phyloP scores from a whole-genome alignment of 1,140 invertebrate species.

The Rhagoletis pomonella region DNA sequence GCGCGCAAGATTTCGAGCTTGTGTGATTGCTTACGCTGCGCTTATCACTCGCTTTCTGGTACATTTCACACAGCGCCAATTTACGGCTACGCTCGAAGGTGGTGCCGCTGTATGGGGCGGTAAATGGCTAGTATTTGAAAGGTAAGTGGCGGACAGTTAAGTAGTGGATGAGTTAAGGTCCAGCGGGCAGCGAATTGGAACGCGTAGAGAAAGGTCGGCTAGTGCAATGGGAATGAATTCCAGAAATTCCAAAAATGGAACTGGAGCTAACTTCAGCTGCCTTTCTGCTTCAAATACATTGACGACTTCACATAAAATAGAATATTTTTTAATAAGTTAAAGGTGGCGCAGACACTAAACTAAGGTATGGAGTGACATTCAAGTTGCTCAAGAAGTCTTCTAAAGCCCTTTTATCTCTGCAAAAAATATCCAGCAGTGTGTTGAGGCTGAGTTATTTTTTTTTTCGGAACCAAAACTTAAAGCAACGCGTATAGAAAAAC shows the following conservation, averaged over 20 bases:
- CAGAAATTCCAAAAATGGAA: not conserved
- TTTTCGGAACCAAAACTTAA: too few relatives aligned
- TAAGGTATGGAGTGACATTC: too few relatives aligned
- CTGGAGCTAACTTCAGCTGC: too few relatives aligned
- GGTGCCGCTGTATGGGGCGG: not conserved
- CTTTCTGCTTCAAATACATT: too few relatives aligned
- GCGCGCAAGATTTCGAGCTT: not conserved
- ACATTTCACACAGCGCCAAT: conserved; percentile 23
- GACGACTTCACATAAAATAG: too few relatives aligned
- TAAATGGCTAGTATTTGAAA: not conserved
- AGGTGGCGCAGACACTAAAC: too few relatives aligned
- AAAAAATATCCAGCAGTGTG: too few relatives aligned
- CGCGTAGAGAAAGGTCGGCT: not conserved
- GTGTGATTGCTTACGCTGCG: not conserved
- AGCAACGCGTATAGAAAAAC: too few relatives aligned
- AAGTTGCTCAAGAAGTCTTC: too few relatives aligned
- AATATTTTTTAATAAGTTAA: too few relatives aligned
- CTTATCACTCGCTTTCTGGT: conserved; percentile 29
- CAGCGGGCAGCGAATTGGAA: not conserved
- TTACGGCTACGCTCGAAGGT: conserved; percentile 9
- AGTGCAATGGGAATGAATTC: not conserved
- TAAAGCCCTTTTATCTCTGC: too few relatives aligned
- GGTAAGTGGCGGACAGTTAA: not conserved
- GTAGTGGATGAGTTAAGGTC: not conserved
- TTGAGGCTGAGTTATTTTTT: too few relatives aligned